These are phyloP conservation scores for Zaprionus gabonicus DNA, from an alignment of 1,140 invertebrate species.

Conservation along the genomic window DNA sequence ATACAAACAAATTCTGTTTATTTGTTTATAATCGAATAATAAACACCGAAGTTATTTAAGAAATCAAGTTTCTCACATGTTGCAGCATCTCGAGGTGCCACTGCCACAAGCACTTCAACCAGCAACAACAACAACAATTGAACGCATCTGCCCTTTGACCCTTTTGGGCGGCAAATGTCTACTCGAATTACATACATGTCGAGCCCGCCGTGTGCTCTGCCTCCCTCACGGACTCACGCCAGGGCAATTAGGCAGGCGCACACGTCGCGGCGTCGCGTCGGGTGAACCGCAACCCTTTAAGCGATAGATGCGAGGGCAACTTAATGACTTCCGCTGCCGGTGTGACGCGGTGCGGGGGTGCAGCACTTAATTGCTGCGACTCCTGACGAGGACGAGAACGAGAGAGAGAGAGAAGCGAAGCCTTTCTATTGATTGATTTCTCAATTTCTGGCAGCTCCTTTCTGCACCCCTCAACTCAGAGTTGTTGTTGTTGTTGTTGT, in stretches of 20 bases:
- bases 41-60: too few relatives aligned
- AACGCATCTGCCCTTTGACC: conserved; percentile 18
- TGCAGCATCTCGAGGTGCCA: neutral
- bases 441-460: conserved; percentile 14
- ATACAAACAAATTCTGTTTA: too few relatives aligned
- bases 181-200: conserved; percentile 52
- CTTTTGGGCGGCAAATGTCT: conserved; percentile 30
- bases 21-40: too few relatives aligned
- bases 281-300: conserved; percentile 61
- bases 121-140: neutral
- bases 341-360: conserved; percentile 1
- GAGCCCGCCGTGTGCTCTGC: conserved; percentile 20
- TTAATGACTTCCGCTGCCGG: conserved; percentile 72
- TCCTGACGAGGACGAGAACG: neutral
- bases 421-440: conserved; percentile 69
- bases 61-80: neutral
- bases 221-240: conserved; percentile 10
- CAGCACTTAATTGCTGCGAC: conserved; percentile 60
- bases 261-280: conserved; percentile 25
- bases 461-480: conserved; percentile 20
- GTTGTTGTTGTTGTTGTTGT: conserved; percentile 19
- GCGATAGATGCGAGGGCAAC: conserved; percentile 13
- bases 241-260: conserved; percentile 65
- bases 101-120: neutral
- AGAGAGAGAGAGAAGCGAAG: neutral